Evolutionary conservation across 92 coral and sea anemone genomes (phyloP).

Genomic region (Bergia puertoricense): DNA sequence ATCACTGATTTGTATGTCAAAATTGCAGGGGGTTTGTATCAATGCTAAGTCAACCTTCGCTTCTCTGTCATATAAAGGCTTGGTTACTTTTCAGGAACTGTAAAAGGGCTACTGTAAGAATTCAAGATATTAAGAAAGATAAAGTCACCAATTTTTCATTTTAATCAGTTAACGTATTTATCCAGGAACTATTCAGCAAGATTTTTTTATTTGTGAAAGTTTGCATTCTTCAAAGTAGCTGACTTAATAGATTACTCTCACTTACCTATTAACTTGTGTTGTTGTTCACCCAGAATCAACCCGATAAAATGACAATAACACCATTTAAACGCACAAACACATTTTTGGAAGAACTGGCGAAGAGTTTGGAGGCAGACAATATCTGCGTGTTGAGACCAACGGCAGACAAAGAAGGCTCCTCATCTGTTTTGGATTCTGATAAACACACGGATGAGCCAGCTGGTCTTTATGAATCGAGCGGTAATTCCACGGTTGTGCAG

Average conservation of each 20-base stretch:
- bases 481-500: neutral
- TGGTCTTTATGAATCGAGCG: neutral
- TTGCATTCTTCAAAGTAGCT: neutral
- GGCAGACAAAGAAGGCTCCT: neutral
- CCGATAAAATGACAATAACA: neutral
- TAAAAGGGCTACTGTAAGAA: too few species aligned
- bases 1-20: too few species aligned
- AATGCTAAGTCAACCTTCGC: too few species aligned
- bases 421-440: neutral
- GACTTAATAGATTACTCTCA: neutral
- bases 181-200: neutral
- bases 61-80: too few species aligned
- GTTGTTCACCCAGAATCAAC: neutral
- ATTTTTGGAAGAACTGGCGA: slow-evolving; percentile 6
- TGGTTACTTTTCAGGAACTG: too few species aligned
- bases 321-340: neutral
- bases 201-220: neutral
- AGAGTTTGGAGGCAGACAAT: neutral
- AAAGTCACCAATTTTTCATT: too few species aligned
- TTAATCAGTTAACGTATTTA: too few species aligned
- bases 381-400: neutral
- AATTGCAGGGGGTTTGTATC: too few species aligned
- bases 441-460: neutral
- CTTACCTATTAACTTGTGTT: neutral
- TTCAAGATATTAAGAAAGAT: too few species aligned